These are phyloP conservation scores for Cyprinus carpio DNA, from an alignment of 2,113 vertebrate species.

Conservation along the genomic window DNA sequence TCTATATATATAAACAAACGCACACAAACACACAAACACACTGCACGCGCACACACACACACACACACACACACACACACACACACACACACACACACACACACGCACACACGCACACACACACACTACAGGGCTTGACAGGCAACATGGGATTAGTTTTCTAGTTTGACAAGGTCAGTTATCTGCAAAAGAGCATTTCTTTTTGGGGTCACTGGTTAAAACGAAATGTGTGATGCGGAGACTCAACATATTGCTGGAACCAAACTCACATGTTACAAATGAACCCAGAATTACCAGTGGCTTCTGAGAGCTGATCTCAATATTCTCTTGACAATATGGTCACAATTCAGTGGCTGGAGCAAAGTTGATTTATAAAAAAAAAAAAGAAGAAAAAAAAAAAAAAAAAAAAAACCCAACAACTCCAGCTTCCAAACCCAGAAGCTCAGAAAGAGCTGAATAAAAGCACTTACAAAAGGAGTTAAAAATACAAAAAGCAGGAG, in stretches of 20 bases:
- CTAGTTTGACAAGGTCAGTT: conserved; percentile 22
- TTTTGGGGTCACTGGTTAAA: conserved; percentile 3
- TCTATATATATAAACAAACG: too few species aligned
- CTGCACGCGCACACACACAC: too few species aligned
- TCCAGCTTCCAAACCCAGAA: background rate
- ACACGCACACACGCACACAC: background rate
- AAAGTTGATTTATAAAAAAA: background rate
- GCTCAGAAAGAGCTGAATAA: conserved; percentile 62
- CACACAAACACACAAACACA: too few species aligned
- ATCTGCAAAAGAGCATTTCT: conserved; percentile 8
- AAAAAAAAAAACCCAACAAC: too few species aligned
- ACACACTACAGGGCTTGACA: background rate
- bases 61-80: background rate
- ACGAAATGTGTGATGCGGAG: background rate
- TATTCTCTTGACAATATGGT: background rate
- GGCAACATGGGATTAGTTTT: background rate
- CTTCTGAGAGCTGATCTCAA: background rate
- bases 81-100: background rate
- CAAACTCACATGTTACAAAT: background rate
- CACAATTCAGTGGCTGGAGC: background rate
- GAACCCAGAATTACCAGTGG: background rate
- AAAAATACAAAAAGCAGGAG: too few species aligned
- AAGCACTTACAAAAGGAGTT: conserved; percentile 43
- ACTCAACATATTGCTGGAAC: background rate
- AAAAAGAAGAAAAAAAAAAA: background rate